These are phyloP conservation scores for Trichopoda pennipes DNA, from an alignment of 2,888 invertebrate species.

Conservation along the genomic window DNA sequence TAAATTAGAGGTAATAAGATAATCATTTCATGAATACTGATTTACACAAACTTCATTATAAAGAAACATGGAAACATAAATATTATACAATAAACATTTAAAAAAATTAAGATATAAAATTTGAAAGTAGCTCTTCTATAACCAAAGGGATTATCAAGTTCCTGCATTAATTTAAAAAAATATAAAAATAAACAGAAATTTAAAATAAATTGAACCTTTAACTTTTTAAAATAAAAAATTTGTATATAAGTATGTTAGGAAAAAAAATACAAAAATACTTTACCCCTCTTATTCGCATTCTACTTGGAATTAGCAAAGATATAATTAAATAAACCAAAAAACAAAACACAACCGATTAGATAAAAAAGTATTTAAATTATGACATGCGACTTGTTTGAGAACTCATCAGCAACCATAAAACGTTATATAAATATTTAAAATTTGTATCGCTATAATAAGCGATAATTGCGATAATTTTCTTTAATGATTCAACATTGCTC, in stretches of 20 bases:
- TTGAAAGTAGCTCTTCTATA: no score
- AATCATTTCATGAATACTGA: not conserved
- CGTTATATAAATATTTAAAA: slow-evolving; percentile 23
- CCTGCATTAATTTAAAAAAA: no score
- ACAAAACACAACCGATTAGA: slow-evolving; percentile 34
- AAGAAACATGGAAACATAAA: no score
- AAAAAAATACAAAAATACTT: no score
- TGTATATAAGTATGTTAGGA: no score
- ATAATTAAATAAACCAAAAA: not conserved
- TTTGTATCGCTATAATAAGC: not conserved
- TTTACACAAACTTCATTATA: not conserved
- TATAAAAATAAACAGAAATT: no score
- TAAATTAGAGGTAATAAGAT: not conserved
- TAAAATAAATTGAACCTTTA: no score
- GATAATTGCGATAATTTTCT: slow-evolving; percentile 24
- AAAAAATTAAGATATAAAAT: no score
- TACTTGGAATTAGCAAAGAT: not conserved
- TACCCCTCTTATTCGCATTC: not conserved
- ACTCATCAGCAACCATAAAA: slow-evolving; percentile 10
- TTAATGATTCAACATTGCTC: no score
- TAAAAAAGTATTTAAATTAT: slow-evolving; percentile 35
- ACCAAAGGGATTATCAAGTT: no score
- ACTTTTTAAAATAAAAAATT: no score
- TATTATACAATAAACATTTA: no score
- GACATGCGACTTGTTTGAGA: slow-evolving; percentile 24